Evolutionary conservation across 2,888 invertebrate genomes (phyloP), one percentile per base, ranked within the genome.

Genomic region (Philereme transversata): DNA sequence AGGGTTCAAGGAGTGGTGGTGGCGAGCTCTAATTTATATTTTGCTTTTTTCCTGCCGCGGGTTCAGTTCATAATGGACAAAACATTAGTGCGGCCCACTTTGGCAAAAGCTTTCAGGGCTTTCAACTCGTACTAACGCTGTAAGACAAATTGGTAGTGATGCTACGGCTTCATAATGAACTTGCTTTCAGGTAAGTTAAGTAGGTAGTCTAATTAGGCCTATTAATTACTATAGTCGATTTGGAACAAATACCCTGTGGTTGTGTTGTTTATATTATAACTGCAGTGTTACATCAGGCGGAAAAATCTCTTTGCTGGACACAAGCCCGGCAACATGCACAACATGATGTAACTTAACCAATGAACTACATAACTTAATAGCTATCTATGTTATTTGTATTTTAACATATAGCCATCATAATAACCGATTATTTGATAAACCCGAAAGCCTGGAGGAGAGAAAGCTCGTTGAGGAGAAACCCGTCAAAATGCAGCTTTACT

Each of bases 41-140:
- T 86, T 84, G 79, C 75, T 80, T 76, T 78, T 76, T 76, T 65
- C 68, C 75, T 73, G 66, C 69, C 67, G 69, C 76, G 76, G 75
- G 71, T 71, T 69, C 79, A 77, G 83, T 82, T 85, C 82, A 83
- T 90, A 90, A 90, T 90, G 89, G 86, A 82, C 84, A 79, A 82
- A 86, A 87, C 89, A 90, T 91, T 90, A 89, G 82, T 86, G 73
- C 78, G 78, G 81, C 80, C 84, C 84, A 86, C 87, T 86, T 85
- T 77, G 75, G 73, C 73, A 79, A 88, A 88, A 88, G 89, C 90
- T 90, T 88, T 89, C 77, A 82, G 84, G 75, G 81, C 75, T 81
- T 83, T 81, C 79, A 79, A 79, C 82, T 86, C 50, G 43, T 86
- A 83, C 82, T 78, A 76, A 71, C 78, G 77, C 80, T 80, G 79